Conservation (phyloP, 2,888 invertebrate genomes). For the Sclerodermus sp. region DNA sequence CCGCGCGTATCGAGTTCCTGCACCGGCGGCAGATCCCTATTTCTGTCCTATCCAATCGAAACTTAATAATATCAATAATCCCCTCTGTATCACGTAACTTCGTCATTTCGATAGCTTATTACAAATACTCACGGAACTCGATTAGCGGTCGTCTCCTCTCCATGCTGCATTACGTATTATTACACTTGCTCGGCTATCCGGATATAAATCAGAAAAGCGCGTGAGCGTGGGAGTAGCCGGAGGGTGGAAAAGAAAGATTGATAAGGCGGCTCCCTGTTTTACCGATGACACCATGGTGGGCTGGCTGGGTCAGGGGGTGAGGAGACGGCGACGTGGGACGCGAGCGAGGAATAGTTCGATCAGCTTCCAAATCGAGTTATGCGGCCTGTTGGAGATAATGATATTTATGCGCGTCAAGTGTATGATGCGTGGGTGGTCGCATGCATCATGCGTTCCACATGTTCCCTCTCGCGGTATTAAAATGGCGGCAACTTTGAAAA, state of each 20-base stretch:
- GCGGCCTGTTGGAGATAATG: slow-evolving; percentile 41
- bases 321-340: not conserved
- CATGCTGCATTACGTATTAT: too few relatives aligned
- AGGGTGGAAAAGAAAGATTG: slow-evolving; percentile 1
- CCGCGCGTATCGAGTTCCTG: too few relatives aligned
- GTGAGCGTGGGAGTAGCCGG: not conserved
- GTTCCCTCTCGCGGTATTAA: slow-evolving; percentile 9
- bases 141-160: not conserved
- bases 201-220: slow-evolving; percentile 2
- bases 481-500: slow-evolving; percentile 21
- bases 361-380: slow-evolving; percentile 36
- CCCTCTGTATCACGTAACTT: too few relatives aligned
- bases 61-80: too few relatives aligned
- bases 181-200: too few relatives aligned
- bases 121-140: not conserved
- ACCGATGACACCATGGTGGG: slow-evolving; percentile 8
- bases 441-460: slow-evolving; percentile 19
- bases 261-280: slow-evolving; percentile 7
- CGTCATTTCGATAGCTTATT: not conserved
- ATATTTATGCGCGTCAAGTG: slow-evolving; percentile 43
- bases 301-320: not conserved
- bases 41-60: too few relatives aligned
- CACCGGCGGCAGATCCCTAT: too few relatives aligned
- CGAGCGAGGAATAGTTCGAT: slow-evolving; percentile 17
- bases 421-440: slow-evolving; percentile 33